Conservation (phyloP, 2,113 vertebrate species). For the Paramisgurnus dabryanus region DNA sequence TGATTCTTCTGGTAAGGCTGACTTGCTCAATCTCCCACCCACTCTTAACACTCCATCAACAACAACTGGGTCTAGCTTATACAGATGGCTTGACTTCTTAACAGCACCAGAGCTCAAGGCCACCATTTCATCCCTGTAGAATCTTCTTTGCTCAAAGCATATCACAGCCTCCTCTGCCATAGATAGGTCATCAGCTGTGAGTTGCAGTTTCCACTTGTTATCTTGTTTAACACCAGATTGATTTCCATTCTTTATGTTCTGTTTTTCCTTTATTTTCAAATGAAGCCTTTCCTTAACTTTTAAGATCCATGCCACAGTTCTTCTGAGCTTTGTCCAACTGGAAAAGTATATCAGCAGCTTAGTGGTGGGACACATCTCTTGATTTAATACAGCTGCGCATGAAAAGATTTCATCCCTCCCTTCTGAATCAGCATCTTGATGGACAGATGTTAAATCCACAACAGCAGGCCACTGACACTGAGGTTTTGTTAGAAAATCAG, state of each 20-base stretch:
- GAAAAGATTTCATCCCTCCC: neutral
- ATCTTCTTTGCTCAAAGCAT: neutral
- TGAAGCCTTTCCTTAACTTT: neutral
- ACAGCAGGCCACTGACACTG: neutral
- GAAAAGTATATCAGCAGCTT: neutral
- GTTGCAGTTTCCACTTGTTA: too few species aligned
- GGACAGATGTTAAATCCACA: neutral
- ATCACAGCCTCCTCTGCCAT: conserved; percentile 5
- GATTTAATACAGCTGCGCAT: neutral
- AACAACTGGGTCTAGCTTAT: conserved; percentile 15
- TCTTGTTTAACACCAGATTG: too few species aligned
- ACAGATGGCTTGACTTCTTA: conserved; percentile 7
- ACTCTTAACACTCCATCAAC: conserved; percentile 28
- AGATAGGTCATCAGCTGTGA: neutral
- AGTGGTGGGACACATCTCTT: neutral
- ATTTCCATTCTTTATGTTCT: too few species aligned
- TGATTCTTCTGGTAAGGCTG: neutral
- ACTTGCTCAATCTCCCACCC: conserved; percentile 14
- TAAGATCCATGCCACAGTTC: neutral
- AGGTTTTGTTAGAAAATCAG: conserved; percentile 2
- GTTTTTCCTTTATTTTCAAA: neutral
- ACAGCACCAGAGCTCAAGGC: neutral
- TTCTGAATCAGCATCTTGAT: conserved; percentile 9
- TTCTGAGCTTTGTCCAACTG: neutral
- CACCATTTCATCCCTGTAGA: neutral